Percentiles rank a stretch among this genome's conserved stretches.
Conservation (phyloP, 2,113 vertebrate genomes). For the Acanthochromis polyacanthus region DNA sequence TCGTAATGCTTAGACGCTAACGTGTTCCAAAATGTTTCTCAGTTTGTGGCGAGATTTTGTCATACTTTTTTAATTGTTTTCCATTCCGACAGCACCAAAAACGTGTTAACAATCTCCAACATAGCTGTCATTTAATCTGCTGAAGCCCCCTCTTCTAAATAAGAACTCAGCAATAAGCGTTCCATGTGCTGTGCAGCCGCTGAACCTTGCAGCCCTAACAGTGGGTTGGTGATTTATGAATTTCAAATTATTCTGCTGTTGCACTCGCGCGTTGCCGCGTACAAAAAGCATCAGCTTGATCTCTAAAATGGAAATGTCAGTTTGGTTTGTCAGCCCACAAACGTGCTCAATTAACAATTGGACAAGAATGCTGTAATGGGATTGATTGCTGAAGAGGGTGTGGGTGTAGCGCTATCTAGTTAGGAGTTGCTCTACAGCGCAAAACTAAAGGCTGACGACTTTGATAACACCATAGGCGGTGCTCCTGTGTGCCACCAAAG, state of each 20-base stretch:
- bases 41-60: background rate
- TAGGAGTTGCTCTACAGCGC: constrained; percentile 33
- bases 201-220: constrained; percentile 22
- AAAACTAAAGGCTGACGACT: constrained; percentile 67
- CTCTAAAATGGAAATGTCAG: constrained; percentile 54
- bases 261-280: constrained; percentile 15
- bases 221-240: constrained; percentile 30
- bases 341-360: constrained; percentile 39
- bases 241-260: constrained; percentile 42
- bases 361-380: constrained; percentile 21
- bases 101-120: constrained; percentile 21
- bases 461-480: constrained; percentile 73
- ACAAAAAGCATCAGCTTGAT: constrained; percentile 48
- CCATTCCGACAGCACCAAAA: background rate
- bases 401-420: constrained; percentile 40
- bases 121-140: constrained; percentile 19
- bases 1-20: background rate
- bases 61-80: constrained; percentile 19
- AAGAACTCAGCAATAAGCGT: constrained; percentile 15
- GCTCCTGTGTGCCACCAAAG: constrained; percentile 59
- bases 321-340: constrained; percentile 60
- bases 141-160: constrained; percentile 14
- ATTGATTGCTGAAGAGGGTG: constrained; percentile 43
- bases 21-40: background rate
- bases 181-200: constrained; percentile 23